Conservation (phyloP, 2,113 vertebrate species). For the Lates calcarifer region DNA sequence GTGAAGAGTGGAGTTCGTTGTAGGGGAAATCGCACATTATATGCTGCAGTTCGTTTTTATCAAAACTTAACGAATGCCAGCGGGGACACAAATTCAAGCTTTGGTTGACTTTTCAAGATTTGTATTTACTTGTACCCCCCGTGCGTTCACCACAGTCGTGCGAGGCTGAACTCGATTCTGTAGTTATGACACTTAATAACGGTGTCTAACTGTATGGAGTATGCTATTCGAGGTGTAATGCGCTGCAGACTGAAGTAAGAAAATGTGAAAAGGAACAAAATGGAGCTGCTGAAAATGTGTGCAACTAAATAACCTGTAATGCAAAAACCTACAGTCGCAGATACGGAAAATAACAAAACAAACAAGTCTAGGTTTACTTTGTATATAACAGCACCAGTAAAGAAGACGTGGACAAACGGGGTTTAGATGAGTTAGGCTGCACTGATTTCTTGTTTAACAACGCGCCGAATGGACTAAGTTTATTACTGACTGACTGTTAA, state of each 20-base stretch:
- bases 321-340: no score
- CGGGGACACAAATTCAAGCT: no score
- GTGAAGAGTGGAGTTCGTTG: background rate
- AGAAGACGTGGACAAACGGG: background rate
- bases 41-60: background rate
- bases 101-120: no score
- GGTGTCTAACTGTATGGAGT: background rate
- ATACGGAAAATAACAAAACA: no score
- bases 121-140: no score
- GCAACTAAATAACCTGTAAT: background rate
- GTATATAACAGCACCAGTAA: background rate
- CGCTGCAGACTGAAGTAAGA: background rate
- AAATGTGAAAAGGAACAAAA: background rate
- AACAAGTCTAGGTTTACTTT: background rate
- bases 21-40: background rate
- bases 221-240: background rate
- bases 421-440: background rate
- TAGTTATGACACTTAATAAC: background rate
- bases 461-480: background rate
- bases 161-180: background rate
- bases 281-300: no score
- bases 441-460: background rate
- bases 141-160: no score
- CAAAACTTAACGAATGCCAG: no score
- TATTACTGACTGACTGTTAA: background rate